Evolutionary conservation across 2,888 invertebrate species (phyloP).

Genomic region (Anoplius nigerrimus): DNA sequence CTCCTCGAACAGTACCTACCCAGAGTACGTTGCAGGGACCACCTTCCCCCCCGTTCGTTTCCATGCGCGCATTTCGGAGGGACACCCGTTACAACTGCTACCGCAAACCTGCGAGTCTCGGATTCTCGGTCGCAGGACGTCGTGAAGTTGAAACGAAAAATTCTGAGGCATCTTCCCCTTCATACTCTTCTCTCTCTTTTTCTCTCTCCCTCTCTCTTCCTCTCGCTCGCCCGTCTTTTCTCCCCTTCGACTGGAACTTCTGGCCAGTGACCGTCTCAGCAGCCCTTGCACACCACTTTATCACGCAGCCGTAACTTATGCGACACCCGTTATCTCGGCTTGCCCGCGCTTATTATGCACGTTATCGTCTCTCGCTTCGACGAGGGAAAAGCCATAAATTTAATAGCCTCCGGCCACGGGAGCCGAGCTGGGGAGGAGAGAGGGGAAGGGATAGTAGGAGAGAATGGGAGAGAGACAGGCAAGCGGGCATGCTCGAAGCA

Average conservation of each 20-base stretch:
- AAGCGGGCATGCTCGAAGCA: slow-evolving; percentile 11
- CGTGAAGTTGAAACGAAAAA: slow-evolving; percentile 29
- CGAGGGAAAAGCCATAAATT: slow-evolving; percentile 63
- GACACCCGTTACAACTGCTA: too few relatives aligned
- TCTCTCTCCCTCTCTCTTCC: too few relatives aligned
- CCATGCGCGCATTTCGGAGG: too few relatives aligned
- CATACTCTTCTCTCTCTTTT: slow-evolving; percentile 30
- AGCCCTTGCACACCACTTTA: slow-evolving; percentile 44
- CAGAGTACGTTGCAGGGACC: too few relatives aligned
- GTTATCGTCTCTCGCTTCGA: slow-evolving; percentile 59
- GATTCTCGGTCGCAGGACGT: neutral
- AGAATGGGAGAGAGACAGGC: slow-evolving; percentile 1
- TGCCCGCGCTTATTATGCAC: slow-evolving; percentile 58
- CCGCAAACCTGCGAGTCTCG: neutral
- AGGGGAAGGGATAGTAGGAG: neutral
- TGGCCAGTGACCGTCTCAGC: neutral
- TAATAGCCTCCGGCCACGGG: slow-evolving; percentile 46
- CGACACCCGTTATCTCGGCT: slow-evolving; percentile 57
- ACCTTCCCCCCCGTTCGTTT: too few relatives aligned
- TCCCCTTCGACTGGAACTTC: slow-evolving; percentile 8
- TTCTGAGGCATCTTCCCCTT: slow-evolving; percentile 34
- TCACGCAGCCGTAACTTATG: slow-evolving; percentile 59
- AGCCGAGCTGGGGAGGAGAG: neutral
- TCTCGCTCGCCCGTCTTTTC: slow-evolving; percentile 29
- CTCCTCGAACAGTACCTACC: too few relatives aligned